These are phyloP conservation scores for Rhinoraja longicauda DNA, from an alignment of 2,797 vertebrate genomes.

Conservation along the genomic window DNA sequence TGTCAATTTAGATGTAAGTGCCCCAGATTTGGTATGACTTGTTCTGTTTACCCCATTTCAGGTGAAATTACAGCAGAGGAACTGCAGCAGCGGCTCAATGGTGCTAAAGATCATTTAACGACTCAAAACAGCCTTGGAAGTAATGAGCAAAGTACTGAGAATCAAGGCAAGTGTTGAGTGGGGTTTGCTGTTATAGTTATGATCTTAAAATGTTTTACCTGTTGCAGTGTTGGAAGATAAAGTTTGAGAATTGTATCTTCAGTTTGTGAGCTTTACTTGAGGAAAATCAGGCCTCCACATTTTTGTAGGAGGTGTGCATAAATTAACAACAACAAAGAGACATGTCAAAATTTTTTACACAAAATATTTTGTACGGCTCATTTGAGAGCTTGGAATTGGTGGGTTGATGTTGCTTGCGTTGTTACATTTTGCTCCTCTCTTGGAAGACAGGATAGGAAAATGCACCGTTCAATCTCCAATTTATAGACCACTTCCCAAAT, in stretches of 20 bases:
- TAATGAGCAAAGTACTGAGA: constrained; percentile 56
- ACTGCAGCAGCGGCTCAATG: constrained; percentile 77
- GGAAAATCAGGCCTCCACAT: background rate
- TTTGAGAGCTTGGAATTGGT: background rate
- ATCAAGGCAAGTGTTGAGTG: background rate
- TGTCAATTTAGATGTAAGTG: background rate
- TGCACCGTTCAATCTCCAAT: background rate
- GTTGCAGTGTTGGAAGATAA: too few relatives aligned
- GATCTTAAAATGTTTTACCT: background rate
- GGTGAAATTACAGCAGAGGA: constrained; percentile 93
- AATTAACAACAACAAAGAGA: background rate
- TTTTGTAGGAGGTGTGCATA: background rate
- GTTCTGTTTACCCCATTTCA: constrained; percentile 48
- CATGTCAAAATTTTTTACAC: background rate
- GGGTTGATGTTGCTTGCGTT: background rate
- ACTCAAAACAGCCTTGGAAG: constrained; percentile 64
- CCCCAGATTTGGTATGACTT: background rate
- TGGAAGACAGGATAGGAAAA: background rate
- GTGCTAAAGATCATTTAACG: constrained; percentile 75
- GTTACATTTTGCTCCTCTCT: too few relatives aligned
- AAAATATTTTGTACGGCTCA: background rate
- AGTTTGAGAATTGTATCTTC: background rate
- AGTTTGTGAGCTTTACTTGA: background rate
- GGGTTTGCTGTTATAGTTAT: background rate
- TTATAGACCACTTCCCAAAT: background rate